A percentile compares a stretch with the other conserved stretches of the same genome.
Evolutionary conservation across 2,113 vertebrate species (phyloP).

Genomic region (Manacus vitellinus): DNA sequence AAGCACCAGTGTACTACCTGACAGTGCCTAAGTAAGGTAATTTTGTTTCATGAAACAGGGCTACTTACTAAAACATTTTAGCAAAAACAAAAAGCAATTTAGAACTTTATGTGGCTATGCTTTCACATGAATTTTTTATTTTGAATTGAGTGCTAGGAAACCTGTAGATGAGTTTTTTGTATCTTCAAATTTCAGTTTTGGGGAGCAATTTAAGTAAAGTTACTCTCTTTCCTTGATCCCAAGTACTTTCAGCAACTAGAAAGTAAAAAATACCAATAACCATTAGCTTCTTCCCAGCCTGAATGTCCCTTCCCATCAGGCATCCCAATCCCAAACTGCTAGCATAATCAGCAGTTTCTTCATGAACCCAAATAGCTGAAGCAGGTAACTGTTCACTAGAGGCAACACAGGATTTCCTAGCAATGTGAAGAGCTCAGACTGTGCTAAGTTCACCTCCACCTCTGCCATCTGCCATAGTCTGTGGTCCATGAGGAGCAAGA

Average conservation of each 20-base stretch:
- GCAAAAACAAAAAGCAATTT: neutral
- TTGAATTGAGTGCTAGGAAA: neutral
- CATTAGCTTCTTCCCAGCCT: neutral
- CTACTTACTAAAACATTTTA: neutral
- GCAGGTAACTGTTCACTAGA: neutral
- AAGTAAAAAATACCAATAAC: neutral
- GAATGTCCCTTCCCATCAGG: neutral
- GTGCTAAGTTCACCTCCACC: neutral
- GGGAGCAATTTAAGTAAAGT: neutral
- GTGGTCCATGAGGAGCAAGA: neutral
- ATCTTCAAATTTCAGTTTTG: neutral
- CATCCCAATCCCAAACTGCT: neutral
- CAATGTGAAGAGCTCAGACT: neutral
- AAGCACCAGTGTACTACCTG: neutral
- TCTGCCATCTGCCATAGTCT: neutral
- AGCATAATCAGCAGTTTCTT: neutral
- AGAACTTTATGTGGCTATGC: neutral
- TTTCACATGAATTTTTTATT: neutral
- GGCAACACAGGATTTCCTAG: neutral
- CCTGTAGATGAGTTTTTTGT: neutral
- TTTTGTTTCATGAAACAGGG: neutral
- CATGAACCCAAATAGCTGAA: neutral
- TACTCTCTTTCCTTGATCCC: neutral
- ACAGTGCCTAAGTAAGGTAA: neutral
- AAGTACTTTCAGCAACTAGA: neutral